Evolutionary conservation across 2,797 vertebrate species (phyloP).

Genomic region (Tarsius wallacei): DNA sequence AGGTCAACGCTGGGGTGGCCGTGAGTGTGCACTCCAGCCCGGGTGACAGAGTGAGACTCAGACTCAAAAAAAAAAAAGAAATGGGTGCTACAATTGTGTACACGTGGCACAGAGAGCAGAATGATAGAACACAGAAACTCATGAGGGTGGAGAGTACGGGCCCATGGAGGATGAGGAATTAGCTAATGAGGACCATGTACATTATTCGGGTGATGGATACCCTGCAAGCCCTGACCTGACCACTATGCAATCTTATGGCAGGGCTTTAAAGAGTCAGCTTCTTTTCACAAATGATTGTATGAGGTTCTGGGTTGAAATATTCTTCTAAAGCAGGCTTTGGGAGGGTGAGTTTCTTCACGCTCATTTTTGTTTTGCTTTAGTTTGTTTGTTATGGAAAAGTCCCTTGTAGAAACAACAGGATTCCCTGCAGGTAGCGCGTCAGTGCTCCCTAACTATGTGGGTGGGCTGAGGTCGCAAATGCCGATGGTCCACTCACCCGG

Average conservation of each 20-base stretch:
- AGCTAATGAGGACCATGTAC: no score
- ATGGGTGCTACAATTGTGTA: no score
- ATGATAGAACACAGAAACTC: no score
- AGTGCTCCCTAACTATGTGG: rapidly evolving
- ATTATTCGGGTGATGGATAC: no score
- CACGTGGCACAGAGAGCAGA: no score
- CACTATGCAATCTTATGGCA: no score
- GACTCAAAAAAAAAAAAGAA: neutral
- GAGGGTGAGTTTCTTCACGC: rapidly evolving
- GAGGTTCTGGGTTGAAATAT: rapidly evolving
- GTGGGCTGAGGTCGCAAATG: neutral
- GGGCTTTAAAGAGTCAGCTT: no score
- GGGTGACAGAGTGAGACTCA: neutral
- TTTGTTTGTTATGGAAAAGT: neutral
- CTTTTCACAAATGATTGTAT: no score
- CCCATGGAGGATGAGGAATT: no score
- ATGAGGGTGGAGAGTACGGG: no score
- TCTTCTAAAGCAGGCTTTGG: neutral
- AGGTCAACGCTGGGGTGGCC: neutral
- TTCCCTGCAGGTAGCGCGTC: rapidly evolving
- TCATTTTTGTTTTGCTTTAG: neutral
- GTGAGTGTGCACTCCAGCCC: neutral
- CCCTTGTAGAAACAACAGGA: neutral
- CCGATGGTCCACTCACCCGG: neutral
- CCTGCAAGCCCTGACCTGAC: no score